These are phyloP conservation scores for Enteromius thamalakanensis DNA, from an alignment of 2,797 vertebrate species.

Conservation along the genomic window DNA sequence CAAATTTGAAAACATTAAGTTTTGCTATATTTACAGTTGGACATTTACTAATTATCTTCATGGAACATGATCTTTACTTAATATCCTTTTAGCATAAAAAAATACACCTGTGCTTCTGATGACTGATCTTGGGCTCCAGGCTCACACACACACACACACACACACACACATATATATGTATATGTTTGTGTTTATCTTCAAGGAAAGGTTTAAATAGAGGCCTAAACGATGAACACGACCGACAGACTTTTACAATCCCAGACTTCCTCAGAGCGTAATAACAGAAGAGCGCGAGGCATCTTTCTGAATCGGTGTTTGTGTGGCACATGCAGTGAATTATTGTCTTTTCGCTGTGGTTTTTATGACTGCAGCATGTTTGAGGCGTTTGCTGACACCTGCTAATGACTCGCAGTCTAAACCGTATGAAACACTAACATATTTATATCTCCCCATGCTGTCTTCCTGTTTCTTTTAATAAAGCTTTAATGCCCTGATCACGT, in stretches of 20 bases:
- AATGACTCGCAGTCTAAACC: constrained; percentile 14
- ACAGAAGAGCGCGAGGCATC: neutral
- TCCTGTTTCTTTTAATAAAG: constrained; percentile 27
- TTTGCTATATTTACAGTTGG: no score
- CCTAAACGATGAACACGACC: neutral
- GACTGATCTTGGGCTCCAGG: no score
- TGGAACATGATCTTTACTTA: no score
- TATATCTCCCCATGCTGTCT: constrained; percentile 18
- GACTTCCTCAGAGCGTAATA: constrained; percentile 15
- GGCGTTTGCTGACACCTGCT: constrained; percentile 24
- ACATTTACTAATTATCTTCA: no score
- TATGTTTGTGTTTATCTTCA: neutral
- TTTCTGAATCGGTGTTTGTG: neutral
- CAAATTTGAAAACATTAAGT: no score
- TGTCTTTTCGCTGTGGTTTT: neutral
- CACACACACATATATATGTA: no score
- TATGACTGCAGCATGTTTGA: neutral
- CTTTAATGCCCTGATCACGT: neutral
- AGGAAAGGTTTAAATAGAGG: neutral
- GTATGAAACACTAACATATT: constrained; percentile 34
- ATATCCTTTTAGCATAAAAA: no score
- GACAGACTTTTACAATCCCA: neutral
- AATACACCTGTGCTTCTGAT: no score
- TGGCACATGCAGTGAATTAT: neutral
- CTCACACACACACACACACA: no score